Evolutionary conservation across 2,888 invertebrate genomes (phyloP), one percentile per base, ranked within the genome.

Genomic region (Thecophora atra): DNA sequence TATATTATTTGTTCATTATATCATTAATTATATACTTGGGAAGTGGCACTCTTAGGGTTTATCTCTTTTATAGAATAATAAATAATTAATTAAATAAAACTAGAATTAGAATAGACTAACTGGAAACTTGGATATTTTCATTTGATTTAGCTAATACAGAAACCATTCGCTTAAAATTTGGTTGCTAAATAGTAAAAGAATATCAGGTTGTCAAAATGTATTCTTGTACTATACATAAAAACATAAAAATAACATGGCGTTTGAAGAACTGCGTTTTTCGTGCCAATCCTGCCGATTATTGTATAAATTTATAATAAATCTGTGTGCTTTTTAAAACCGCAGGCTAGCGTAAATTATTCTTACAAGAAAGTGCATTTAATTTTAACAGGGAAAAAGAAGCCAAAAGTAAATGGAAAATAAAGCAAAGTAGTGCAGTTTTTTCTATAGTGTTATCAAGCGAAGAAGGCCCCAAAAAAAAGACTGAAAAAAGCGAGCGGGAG

Each of bases 201-300:
- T 47, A 5, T 11, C 28, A n/a, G n/a, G 47, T 60, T 69, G 69
- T 69, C 69, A 69, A 69, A 67, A 68, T 42, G n/a, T 37, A 37
- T 37, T 47, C 58, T 44, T 44, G n/a, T 58, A 68, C 58, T 26
- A 58, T 26, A 58, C n/a, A 64, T 24, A 5, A 62, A 62, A 65
- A 65, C 47, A 65, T 5, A 17, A 44, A 30, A 62, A 58, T 58
- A 63, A 70, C 62, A 70, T 70, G 70, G 70, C 70, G 70, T 62
- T 63, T 70, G 24, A 21, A 52, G 17, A 60, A 51, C 26, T 69
- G n/a, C n/a, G n/a, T 69, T 67, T 69, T 51, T n/a, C 69, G 56
- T 26, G 58, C 42, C 19, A 60, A 51, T 44, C 17, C 30, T 28
- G 62, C 30, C 5, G 30, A 67, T 68, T 58, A 24, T 63, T 52